Evolutionary conservation across 2,113 vertebrate genomes (phyloP).

Genomic region (Cyrtonyx montezumae): DNA sequence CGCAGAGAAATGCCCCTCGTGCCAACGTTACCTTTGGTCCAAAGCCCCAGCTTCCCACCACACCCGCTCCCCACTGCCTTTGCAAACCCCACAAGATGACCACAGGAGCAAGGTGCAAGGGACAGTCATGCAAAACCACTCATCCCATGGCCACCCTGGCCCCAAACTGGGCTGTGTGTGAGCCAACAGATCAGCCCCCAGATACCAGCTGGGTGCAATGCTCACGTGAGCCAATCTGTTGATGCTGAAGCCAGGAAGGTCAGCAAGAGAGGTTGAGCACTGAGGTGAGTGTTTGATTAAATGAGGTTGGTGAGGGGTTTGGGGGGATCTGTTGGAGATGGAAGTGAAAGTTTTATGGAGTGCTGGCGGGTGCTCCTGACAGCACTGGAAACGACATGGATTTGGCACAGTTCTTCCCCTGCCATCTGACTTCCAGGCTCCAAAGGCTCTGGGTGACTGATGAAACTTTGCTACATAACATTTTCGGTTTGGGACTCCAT

Average conservation of each 20-base stretch:
- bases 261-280: background rate
- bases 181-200: background rate
- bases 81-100: background rate
- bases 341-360: conserved; percentile 17
- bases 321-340: background rate
- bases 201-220: background rate
- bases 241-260: background rate
- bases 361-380: background rate
- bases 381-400: background rate
- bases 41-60: background rate
- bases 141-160: accelerated
- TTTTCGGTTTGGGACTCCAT: background rate
- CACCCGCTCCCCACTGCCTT: background rate
- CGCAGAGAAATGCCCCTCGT: accelerated
- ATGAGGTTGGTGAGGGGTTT: background rate
- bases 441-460: background rate
- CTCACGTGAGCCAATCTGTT: background rate
- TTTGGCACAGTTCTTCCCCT: background rate
- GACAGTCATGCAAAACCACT: accelerated
- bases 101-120: accelerated
- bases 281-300: background rate
- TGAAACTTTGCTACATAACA: background rate
- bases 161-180: accelerated
- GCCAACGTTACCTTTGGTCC: background rate
- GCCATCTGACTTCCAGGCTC: background rate